Evolutionary conservation across 1,140 invertebrate genomes (phyloP), one percentile per base, ranked within the genome.

Genomic region (Drosophila watanabei): DNA sequence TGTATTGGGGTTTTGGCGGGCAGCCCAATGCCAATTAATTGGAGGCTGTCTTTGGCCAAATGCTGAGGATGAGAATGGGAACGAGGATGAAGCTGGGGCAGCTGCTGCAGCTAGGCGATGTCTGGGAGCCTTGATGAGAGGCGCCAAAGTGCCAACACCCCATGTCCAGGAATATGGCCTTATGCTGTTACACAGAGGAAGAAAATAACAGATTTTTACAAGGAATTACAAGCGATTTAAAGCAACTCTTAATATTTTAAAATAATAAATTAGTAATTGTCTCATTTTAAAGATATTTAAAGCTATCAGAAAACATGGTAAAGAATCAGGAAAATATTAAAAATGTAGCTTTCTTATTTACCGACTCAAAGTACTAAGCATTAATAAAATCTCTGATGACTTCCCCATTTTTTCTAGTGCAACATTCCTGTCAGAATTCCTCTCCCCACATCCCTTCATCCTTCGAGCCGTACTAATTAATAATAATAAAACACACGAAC

Each of bases 121-220:
- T 78, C 85, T 88, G 75, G 73, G 11, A 43, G 54, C 52, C 86
- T 77, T 89, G 86, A 90, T 90, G 86, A 90, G 86, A 90, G 86
- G 86, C 86, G 86, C 86, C 86, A 90, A 88, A 90, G 82, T 80
- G 79, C 75, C 86, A 90, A 89, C 86, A 89, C 85, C 86, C 85
- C 81, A 73, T 79, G 60, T 56, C 66, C 52, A 64, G 69, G 54
- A 33, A 56, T 46, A 30, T 52, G 39, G 49, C 30, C 58, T 66
- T 43, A 49, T 30, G 43, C 39, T 37, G 49, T 45, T 33, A 48
- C 69, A 77, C 37, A 43, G 30, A 8, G 11, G 16, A 35, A 39
- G 24, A 60, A 39, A 33, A 33, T 33, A 3, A 33, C 33, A 33
- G 4, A 1, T 10, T 10, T 33, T 33, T 8, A 9, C 8, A 41